These are phyloP conservation scores for Chironex yamaguchii DNA, from an alignment of 30 jellyfish, hydroid and myxozoan genomes.

Conservation along the genomic window DNA sequence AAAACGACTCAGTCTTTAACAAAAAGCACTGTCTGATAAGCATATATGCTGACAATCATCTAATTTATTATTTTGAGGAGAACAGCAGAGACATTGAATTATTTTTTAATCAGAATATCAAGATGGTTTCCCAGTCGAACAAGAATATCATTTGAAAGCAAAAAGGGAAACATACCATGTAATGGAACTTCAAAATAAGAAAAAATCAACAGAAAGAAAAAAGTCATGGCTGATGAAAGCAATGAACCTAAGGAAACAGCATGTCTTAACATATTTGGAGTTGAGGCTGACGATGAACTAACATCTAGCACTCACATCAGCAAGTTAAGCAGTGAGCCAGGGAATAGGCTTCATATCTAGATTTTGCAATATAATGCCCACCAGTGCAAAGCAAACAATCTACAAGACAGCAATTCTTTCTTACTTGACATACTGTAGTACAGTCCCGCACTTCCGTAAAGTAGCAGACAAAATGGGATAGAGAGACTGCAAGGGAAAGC, in stretches of 20 bases:
- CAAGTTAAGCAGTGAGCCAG: constrained; percentile 46
- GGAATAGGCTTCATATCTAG: constrained; percentile 49
- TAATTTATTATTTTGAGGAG: no score
- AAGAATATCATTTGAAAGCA: no score
- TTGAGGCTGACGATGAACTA: constrained; percentile 45
- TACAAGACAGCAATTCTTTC: constrained; percentile 60
- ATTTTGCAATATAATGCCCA: constrained; percentile 34
- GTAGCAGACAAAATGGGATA: constrained; percentile 30
- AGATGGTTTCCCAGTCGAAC: no score
- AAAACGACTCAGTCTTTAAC: no score
- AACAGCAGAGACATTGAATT: no score
- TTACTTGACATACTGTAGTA: constrained; percentile 55
- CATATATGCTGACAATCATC: no score
- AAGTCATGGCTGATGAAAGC: constrained; percentile 20
- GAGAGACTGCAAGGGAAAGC: constrained; percentile 68
- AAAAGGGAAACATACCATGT: no score
- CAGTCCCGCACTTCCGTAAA: constrained; percentile 59
- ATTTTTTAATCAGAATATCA: no score
- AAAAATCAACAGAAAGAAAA: no score
- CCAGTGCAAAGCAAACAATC: constrained; percentile 56
- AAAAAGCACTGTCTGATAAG: no score
- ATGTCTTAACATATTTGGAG: constrained; percentile 29
- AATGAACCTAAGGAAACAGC: constrained; percentile 40
- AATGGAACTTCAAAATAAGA: no score
- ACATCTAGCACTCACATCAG: constrained; percentile 49